A percentile compares a stretch with the other conserved stretches of the same genome.
Conservation (phyloP, 2,113 vertebrate species). For the Dryoscopus gambensis region DNA sequence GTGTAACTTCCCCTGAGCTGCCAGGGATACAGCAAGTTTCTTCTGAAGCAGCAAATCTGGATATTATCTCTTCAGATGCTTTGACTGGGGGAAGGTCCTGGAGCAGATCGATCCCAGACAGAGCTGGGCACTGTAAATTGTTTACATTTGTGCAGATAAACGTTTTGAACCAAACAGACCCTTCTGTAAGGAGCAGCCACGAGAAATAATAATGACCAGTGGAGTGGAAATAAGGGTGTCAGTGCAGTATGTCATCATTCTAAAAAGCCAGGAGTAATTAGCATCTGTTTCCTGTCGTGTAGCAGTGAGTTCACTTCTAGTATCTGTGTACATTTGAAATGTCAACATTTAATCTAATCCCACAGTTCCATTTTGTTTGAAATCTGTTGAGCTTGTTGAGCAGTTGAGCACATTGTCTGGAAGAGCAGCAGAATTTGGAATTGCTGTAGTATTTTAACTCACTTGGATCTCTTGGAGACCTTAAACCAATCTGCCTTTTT, state of each 20-base stretch:
- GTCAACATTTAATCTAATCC: neutral
- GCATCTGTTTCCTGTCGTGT: neutral
- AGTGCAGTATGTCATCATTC: neutral
- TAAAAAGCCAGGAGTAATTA: neutral
- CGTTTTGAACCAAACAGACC: neutral
- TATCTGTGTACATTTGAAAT: neutral
- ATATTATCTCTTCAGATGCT: neutral
- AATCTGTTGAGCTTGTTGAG: neutral
- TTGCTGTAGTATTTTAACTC: neutral
- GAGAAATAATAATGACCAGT: neutral
- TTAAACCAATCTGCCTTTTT: neutral
- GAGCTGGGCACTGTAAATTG: neutral
- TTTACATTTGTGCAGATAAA: neutral
- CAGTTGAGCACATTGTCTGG: rapidly evolving
- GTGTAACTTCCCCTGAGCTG: neutral
- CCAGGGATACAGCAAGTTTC: neutral
- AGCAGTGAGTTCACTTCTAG: neutral
- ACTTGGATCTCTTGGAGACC: neutral
- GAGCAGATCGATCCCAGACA: neutral
- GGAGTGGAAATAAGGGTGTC: neutral
- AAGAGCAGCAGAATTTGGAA: neutral
- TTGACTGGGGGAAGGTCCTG: neutral
- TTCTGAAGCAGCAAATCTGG: neutral
- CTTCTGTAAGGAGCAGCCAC: neutral
- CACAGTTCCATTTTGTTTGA: neutral